These are phyloP conservation scores for Lomographa bimaculata DNA, from an alignment of 2,888 invertebrate species.

Conservation along the genomic window DNA sequence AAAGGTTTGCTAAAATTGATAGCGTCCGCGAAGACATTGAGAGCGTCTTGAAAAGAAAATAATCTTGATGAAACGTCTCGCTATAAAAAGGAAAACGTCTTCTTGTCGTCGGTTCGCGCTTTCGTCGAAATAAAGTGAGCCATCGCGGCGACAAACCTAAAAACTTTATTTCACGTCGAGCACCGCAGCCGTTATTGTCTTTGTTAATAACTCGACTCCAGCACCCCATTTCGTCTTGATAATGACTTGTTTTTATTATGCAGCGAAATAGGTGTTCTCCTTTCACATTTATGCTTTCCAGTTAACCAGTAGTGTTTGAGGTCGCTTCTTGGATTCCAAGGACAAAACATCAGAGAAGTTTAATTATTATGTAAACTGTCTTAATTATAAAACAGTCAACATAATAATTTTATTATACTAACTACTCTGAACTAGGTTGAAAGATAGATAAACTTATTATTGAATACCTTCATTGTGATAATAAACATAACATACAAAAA, in stretches of 20 bases:
- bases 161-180: constrained; percentile 60
- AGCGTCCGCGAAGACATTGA: constrained; percentile 53
- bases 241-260: constrained; percentile 33
- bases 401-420: too few relatives aligned
- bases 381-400: too few relatives aligned
- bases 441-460: too few relatives aligned
- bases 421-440: too few relatives aligned
- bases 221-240: constrained; percentile 34
- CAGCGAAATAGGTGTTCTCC: constrained; percentile 25
- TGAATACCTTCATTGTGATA: too few relatives aligned
- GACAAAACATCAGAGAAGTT: too few relatives aligned
- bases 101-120: constrained; percentile 46
- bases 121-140: constrained; percentile 55
- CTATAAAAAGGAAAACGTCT: constrained; percentile 61
- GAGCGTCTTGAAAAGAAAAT: constrained; percentile 64
- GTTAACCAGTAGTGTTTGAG: too few relatives aligned
- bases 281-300: constrained; percentile 16
- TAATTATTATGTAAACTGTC: too few relatives aligned
- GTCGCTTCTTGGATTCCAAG: too few relatives aligned
- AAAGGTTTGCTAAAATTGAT: constrained; percentile 55
- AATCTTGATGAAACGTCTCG: constrained; percentile 73
- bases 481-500: too few relatives aligned
- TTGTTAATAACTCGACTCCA: constrained; percentile 55
- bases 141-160: constrained; percentile 50
- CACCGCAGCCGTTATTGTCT: constrained; percentile 56